A percentile compares a stretch with the other conserved stretches of the same genome.
Conservation (phyloP, 2,113 vertebrate genomes). For the Salvelinus namaycush region DNA sequence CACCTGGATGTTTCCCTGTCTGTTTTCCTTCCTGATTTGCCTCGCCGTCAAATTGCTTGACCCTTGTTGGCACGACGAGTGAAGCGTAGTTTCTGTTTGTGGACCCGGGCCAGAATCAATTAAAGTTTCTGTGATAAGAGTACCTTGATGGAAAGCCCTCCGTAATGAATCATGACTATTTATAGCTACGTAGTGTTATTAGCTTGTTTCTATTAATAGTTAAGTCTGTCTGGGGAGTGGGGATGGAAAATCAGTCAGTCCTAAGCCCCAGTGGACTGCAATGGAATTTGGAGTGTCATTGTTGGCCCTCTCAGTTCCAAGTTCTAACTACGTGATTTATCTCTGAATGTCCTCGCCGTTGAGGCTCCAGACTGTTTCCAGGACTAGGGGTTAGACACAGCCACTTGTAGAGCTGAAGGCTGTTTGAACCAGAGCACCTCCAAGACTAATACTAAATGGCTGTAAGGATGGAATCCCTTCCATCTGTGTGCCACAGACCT, state of each 20-base stretch:
- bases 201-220: slow-evolving; percentile 33
- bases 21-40: background rate
- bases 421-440: no score
- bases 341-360: no score
- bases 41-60: background rate
- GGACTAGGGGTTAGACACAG: no score
- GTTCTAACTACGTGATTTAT: no score
- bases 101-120: background rate
- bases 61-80: background rate
- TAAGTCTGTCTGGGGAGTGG: slow-evolving; percentile 13
- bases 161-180: slow-evolving; percentile 37
- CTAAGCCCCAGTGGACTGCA: slow-evolving; percentile 10
- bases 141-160: slow-evolving; percentile 28
- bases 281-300: background rate
- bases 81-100: background rate
- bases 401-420: no score
- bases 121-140: slow-evolving; percentile 21
- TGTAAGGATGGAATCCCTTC: background rate
- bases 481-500: background rate
- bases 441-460: no score
- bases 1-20: background rate
- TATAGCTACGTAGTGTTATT: slow-evolving; percentile 18
- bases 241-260: slow-evolving; percentile 9
- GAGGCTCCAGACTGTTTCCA: no score
- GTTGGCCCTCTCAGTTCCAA: background rate